phyloP scores from a whole-genome alignment of 2,113 vertebrate genomes.

The Acinonyx jubatus region DNA sequence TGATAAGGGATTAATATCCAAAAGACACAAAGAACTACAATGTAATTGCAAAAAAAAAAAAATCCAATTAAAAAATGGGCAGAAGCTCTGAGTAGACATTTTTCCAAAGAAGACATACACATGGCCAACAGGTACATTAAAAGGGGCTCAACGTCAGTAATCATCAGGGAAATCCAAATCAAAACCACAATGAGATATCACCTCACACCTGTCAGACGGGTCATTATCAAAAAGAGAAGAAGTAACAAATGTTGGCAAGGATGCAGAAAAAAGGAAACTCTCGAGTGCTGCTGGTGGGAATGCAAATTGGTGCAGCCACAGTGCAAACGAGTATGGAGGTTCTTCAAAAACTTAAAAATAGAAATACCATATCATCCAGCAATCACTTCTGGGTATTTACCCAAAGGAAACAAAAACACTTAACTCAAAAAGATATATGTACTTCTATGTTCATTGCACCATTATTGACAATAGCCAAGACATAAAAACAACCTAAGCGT shows the following conservation, averaged over 20 bases:
- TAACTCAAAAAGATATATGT: not conserved
- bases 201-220: not conserved
- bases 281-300: not conserved
- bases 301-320: not conserved
- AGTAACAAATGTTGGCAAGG: not conserved
- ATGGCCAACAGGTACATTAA: not conserved
- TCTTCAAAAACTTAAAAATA: not conserved
- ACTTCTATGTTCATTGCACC: not conserved
- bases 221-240: not conserved
- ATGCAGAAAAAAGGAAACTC: not conserved
- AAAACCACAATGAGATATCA: not conserved
- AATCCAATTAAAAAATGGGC: not conserved
- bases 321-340: not conserved
- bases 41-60: not conserved
- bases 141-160: not conserved
- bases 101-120: not conserved
- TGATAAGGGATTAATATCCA: too few relatives aligned
- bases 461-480: not conserved
- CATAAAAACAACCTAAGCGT: not conserved
- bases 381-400: not conserved
- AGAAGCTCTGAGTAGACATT: not conserved
- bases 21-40: too few relatives aligned
- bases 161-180: not conserved
- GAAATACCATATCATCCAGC: not conserved
- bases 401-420: not conserved